Evolutionary conservation across 1,140 invertebrate species (phyloP).

Genomic region (Drosophila gunungcola): DNA sequence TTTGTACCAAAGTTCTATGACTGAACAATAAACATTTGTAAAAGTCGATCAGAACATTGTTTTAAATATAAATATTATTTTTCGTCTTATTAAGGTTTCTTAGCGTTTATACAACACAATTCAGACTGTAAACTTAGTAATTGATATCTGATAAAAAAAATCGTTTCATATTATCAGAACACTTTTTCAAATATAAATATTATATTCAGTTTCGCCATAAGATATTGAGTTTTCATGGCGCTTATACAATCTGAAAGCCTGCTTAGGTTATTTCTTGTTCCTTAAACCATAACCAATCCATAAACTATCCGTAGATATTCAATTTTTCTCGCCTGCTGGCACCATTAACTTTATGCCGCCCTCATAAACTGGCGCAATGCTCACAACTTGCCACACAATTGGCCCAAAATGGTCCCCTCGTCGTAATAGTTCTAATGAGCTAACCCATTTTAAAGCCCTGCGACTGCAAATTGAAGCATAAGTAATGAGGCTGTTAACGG

Average conservation of each 20-base stretch:
- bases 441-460: slow-evolving; percentile 42
- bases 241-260: background rate
- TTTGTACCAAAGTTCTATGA: no score
- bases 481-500: slow-evolving; percentile 60
- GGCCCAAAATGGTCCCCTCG: background rate
- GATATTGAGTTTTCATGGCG: no score
- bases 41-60: no score
- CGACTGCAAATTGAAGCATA: slow-evolving; percentile 64
- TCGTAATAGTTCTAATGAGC: slow-evolving; percentile 57
- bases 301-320: background rate
- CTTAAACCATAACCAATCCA: background rate
- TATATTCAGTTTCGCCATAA: no score
- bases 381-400: slow-evolving; percentile 1
- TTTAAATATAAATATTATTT: no score
- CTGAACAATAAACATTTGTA: no score
- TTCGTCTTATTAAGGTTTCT: no score
- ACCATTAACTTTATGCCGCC: background rate
- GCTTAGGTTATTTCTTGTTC: background rate
- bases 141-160: no score
- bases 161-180: no score
- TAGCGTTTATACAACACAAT: no score
- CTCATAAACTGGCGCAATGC: background rate
- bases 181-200: no score
- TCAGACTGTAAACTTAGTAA: no score
- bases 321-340: background rate